Conservation (phyloP, 1,140 invertebrate species). For the Pachyrhynchus sulphureomaculatus region DNA sequence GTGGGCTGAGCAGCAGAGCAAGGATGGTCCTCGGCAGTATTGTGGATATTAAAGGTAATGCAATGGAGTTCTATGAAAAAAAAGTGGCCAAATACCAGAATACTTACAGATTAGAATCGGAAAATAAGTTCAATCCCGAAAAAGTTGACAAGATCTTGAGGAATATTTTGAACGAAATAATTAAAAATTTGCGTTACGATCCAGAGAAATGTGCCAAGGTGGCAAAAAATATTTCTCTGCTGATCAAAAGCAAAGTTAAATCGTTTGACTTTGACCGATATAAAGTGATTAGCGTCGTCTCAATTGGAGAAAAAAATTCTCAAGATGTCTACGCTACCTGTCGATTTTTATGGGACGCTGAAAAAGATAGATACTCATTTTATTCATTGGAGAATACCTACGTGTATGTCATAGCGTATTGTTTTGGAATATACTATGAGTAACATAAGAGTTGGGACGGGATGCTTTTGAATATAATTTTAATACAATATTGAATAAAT, state of each 20-base stretch:
- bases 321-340: no score
- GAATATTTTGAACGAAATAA: slow-evolving; percentile 50
- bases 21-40: slow-evolving; percentile 19
- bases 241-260: slow-evolving; percentile 53
- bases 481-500: no score
- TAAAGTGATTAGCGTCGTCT: no score
- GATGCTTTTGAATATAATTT: no score
- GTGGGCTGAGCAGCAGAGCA: slow-evolving; percentile 4
- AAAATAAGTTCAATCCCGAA: slow-evolving; percentile 55
- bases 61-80: neutral
- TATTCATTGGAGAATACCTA: no score
- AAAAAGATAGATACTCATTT: no score
- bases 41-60: slow-evolving; percentile 12
- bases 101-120: slow-evolving; percentile 54
- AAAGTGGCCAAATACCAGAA: slow-evolving; percentile 52
- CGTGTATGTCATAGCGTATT: no score
- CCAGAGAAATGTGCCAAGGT: slow-evolving; percentile 47
- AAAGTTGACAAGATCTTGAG: slow-evolving; percentile 54
- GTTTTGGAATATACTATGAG: no score
- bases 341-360: no score
- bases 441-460: no score
- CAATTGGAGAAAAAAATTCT: no score
- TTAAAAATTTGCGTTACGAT: slow-evolving; percentile 55
- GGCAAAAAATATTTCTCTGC: slow-evolving; percentile 50
- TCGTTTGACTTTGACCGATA: slow-evolving; percentile 57